phyloP scores from a whole-genome alignment of 1,140 invertebrate species.

The Coelopa frigida region DNA sequence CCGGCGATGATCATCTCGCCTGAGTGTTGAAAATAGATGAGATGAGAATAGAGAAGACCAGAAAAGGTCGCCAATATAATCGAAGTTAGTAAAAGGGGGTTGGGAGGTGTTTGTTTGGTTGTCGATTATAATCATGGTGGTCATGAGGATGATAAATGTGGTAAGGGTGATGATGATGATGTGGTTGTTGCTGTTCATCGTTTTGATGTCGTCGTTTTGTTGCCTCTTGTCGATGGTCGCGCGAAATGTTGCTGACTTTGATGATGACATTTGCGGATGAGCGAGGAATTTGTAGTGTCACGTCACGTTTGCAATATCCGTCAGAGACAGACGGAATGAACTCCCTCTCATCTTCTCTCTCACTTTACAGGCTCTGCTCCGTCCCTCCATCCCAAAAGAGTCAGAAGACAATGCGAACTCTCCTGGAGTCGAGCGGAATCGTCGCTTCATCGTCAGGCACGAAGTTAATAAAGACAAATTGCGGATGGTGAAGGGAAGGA shows the following conservation, averaged over 20 bases:
- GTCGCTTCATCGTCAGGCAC: constrained; percentile 30
- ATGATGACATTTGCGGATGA: constrained; percentile 25
- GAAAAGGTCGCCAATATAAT: background rate
- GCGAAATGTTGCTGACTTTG: too few species aligned
- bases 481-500: constrained; percentile 7
- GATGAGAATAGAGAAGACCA: background rate
- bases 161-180: background rate
- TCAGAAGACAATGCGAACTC: too few species aligned
- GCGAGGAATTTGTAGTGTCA: constrained; percentile 17
- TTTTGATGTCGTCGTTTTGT: too few species aligned
- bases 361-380: too few species aligned
- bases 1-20: constrained; percentile 81
- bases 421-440: too few species aligned
- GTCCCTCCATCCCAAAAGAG: too few species aligned
- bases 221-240: too few species aligned
- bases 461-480: constrained; percentile 45
- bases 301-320: constrained; percentile 43
- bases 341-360: too few species aligned
- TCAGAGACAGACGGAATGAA: constrained; percentile 29
- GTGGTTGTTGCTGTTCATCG: too few species aligned
- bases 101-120: background rate
- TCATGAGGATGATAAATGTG: background rate
- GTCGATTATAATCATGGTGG: background rate
- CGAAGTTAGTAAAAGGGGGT: background rate
- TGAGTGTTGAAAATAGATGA: constrained; percentile 36